Evolutionary conservation across 1,140 invertebrate species (phyloP).

Genomic region (Drosophila rufa): DNA sequence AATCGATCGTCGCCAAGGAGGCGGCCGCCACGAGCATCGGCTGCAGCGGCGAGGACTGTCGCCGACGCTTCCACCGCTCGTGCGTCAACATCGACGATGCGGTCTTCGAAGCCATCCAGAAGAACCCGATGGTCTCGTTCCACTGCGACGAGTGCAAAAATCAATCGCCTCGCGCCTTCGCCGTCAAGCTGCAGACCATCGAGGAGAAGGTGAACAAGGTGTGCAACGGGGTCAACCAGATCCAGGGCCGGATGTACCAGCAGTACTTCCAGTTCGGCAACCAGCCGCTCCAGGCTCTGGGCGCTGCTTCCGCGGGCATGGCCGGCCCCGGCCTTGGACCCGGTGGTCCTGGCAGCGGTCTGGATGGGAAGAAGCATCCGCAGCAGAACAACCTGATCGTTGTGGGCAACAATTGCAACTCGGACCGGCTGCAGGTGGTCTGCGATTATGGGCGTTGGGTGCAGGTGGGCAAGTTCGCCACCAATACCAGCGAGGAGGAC

Average conservation of each 20-base stretch:
- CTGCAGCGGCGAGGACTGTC: constrained; percentile 78
- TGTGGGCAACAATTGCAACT: constrained; percentile 83
- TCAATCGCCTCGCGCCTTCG: constrained; percentile 74
- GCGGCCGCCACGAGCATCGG: constrained; percentile 71
- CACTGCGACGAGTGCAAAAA: constrained; percentile 82
- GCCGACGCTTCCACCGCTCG: constrained; percentile 78
- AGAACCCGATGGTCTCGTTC: constrained; percentile 79
- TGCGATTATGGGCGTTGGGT: constrained; percentile 83
- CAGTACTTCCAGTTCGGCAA: constrained; percentile 84
- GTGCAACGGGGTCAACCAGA: constrained; percentile 81
- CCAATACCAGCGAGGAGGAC: constrained; percentile 82
- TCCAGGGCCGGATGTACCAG: constrained; percentile 84
- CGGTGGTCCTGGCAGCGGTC: constrained; percentile 40
- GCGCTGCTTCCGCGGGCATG: constrained; percentile 20
- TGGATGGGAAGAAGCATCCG: constrained; percentile 77
- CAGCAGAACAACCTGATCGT: constrained; percentile 82
- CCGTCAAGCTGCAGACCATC: constrained; percentile 76
- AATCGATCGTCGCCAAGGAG: constrained; percentile 80
- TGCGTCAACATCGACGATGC: constrained; percentile 82
- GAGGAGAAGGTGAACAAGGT: constrained; percentile 84
- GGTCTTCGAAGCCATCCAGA: constrained; percentile 78
- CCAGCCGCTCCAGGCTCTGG: constrained; percentile 67
- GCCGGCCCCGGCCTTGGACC: constrained; percentile 35
- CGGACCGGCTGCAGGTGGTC: constrained; percentile 82
- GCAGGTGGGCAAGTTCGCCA: constrained; percentile 82